phyloP scores from a whole-genome alignment of 1,140 invertebrate genomes.

The Ladona fulva region DNA sequence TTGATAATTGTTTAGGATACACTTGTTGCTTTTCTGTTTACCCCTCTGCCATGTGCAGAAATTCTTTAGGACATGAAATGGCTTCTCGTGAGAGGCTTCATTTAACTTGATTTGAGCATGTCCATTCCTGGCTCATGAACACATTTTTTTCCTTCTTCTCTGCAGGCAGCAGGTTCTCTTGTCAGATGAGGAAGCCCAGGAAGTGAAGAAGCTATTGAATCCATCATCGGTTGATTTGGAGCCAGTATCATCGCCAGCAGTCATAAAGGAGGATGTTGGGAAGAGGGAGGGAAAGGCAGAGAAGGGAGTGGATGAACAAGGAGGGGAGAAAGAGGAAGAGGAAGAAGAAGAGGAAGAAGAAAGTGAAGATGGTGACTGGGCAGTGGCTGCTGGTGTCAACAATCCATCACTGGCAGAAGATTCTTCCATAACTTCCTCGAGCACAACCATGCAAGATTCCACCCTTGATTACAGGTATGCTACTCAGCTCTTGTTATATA shows the following conservation, averaged over 20 bases:
- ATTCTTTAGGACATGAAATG: too few species aligned
- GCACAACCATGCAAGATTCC: slow-evolving; percentile 32
- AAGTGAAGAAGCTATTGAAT: slow-evolving; percentile 48
- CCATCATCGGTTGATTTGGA: neutral
- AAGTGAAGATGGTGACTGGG: slow-evolving; percentile 44
- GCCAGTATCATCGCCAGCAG: slow-evolving; percentile 17
- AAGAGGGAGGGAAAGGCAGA: neutral
- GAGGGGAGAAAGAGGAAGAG: slow-evolving; percentile 30
- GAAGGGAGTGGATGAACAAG: slow-evolving; percentile 12
- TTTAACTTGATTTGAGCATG: neutral
- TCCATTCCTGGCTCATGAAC: neutral
- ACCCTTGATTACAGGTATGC: slow-evolving; percentile 39
- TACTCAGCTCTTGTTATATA: too few species aligned
- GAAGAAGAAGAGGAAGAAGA: slow-evolving; percentile 41
- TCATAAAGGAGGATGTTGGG: slow-evolving; percentile 28
- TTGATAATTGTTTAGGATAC: too few species aligned
- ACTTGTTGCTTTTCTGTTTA: too few species aligned
- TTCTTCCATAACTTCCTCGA: neutral
- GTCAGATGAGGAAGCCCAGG: slow-evolving; percentile 76
- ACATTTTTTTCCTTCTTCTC: slow-evolving; percentile 19
- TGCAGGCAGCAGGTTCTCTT: slow-evolving; percentile 63
- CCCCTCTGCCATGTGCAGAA: too few species aligned
- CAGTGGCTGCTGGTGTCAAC: slow-evolving; percentile 45
- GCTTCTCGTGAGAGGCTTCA: neutral
- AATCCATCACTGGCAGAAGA: slow-evolving; percentile 34